Evolutionary conservation across 2,888 invertebrate species (phyloP).

Genomic region (Deilephila elpenor): DNA sequence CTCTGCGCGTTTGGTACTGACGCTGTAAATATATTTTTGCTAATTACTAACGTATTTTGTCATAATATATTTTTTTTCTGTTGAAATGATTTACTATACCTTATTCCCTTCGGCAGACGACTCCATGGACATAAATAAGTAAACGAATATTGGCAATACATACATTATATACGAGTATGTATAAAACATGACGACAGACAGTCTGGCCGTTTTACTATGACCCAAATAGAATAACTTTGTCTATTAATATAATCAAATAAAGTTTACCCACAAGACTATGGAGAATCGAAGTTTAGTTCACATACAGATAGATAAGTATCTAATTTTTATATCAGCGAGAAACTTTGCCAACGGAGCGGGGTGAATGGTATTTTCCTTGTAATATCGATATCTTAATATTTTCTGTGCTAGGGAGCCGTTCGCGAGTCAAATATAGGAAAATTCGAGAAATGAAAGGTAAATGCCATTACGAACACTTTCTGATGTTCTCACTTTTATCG

Average conservation of each 20-base stretch:
- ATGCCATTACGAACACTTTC: not conserved
- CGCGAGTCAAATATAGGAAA: not conserved
- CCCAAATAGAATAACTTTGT: constrained; percentile 27
- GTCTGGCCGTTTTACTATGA: not conserved
- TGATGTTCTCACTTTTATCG: constrained; percentile 3
- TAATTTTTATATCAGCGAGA: constrained; percentile 17
- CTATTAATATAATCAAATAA: constrained; percentile 29
- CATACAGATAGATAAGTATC: constrained; percentile 22
- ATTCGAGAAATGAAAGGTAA: constrained; percentile 14
- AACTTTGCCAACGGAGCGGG: not conserved
- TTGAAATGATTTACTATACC: too few species aligned
- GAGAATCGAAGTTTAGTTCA: constrained; percentile 1
- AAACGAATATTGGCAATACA: too few species aligned
- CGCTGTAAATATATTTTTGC: too few species aligned
- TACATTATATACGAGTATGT: not conserved
- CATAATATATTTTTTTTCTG: too few species aligned
- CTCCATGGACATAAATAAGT: too few species aligned
- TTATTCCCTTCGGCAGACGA: too few species aligned
- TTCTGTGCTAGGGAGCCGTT: constrained; percentile 5
- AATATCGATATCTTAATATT: not conserved
- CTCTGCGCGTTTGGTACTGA: too few species aligned
- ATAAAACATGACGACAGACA: not conserved
- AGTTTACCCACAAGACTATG: constrained; percentile 11
- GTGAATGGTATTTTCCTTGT: not conserved
- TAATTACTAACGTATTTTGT: too few species aligned